These are phyloP conservation scores for Chaetura pelagica DNA, from an alignment of 2,113 vertebrate species.

Conservation along the genomic window DNA sequence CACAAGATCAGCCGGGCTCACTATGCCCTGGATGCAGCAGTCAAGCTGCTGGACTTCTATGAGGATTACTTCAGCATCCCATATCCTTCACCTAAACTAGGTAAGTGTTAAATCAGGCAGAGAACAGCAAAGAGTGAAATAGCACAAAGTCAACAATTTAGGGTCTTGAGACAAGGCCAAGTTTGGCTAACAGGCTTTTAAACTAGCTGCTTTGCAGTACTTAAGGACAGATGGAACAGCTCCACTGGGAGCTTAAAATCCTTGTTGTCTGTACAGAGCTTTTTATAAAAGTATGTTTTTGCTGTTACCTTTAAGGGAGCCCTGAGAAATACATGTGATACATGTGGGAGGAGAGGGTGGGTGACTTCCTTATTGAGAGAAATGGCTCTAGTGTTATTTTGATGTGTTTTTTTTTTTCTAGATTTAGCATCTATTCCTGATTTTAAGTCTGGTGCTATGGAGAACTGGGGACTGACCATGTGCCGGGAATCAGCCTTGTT, in stretches of 20 bases:
- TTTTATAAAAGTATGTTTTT: background rate
- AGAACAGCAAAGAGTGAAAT: background rate
- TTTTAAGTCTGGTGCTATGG: constrained; percentile 85
- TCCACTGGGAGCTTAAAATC: background rate
- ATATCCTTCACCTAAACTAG: constrained; percentile 92
- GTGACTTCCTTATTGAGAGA: background rate
- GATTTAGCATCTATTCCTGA: constrained; percentile 85
- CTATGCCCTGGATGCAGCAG: constrained; percentile 86
- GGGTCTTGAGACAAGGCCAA: too few relatives aligned
- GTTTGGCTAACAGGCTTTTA: background rate
- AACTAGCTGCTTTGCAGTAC: background rate
- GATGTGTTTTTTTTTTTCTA: constrained; percentile 20
- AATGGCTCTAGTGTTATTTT: background rate
- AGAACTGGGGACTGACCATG: constrained; percentile 85
- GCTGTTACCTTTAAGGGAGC: background rate
- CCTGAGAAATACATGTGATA: background rate
- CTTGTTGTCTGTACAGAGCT: background rate
- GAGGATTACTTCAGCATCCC: constrained; percentile 91
- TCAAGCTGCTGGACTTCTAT: constrained; percentile 90
- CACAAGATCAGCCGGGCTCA: constrained; percentile 87
- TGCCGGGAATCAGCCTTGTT: constrained; percentile 78
- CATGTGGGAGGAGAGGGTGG: background rate
- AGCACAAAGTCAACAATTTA: background rate
- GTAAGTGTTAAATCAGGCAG: constrained; percentile 27
- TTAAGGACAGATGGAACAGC: background rate